Evolutionary conservation across 2,888 invertebrate genomes (phyloP), one percentile per base, ranked within the genome.

Genomic region (Eustalomyia histrio): DNA sequence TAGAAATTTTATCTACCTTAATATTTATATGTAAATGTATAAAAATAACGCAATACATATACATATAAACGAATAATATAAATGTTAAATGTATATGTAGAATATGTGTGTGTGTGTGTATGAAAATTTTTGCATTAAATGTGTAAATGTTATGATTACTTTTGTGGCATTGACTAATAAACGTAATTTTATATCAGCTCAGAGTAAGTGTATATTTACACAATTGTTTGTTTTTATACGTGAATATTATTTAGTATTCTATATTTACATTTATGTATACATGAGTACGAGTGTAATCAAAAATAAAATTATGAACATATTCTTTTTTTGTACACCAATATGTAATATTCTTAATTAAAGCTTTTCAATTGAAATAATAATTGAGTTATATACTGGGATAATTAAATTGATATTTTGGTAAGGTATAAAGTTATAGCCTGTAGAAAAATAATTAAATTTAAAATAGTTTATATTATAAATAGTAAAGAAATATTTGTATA

Each of bases 111-210:
- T 18, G 14, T 39, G 7, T 17, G 12, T 61, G 39, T 61, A 18
- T 52, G 52, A 52, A 8, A 1, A 29, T 52, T 18, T 52, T 53
- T 12, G 53, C 53, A 57, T 55, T 35, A 16, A 69, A 69, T 55
- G 55, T 68, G 17, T 53, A 75, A 61, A 61, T 68, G 47, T 68
- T 68, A 50, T 69, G 69, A 76, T 63, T 69, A 69, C 63, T 57
- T 76, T 76, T 16, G 47, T 16, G 47, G 57, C 69, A 35, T 63
- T 57, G 33, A 52, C 63, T 58, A 57, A 29, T 43, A 47, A 17
- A 58, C 18, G 14, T 24, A 58, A 68, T 68, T 68, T 24, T 58
- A 47, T 18, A 58, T 69, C 17, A 57, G 58, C 29, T 58, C 14
- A 33, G 24, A 58, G 39, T 39, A 39, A 14, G 0, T 39, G 6